Evolutionary conservation across 53 echinoderm and acorn worm species (phyloP), one percentile per base, ranked within the genome.

Genomic region (Arbacia lixula): DNA sequence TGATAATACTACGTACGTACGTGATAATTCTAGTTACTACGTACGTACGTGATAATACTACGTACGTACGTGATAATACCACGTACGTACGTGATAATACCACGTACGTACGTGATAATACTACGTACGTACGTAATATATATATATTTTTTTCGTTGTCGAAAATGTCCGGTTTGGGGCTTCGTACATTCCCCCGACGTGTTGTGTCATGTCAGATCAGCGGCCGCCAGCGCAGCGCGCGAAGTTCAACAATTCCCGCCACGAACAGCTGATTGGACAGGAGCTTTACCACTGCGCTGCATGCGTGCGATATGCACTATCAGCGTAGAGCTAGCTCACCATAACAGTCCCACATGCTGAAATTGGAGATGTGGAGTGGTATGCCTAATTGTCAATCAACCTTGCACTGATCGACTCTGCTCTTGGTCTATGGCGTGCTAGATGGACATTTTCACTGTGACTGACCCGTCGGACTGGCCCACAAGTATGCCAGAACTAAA

Each of bases 401-500:
- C n/a, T n/a, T n/a, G n/a, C n/a, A n/a, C n/a, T n/a, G n/a, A n/a
- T n/a, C n/a, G n/a, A n/a, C n/a, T n/a, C n/a, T n/a, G n/a, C n/a
- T n/a, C n/a, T n/a, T n/a, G n/a, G n/a, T n/a, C n/a, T n/a, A n/a
- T n/a, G n/a, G n/a, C n/a, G n/a, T n/a, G n/a, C n/a, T 76, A 35
- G 12, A 89, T 89, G 89, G 89, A 85, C 39, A 49, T 73, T 68
- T 68, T 86, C 65, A 88, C 73, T 54, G 53, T 94, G 68, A 90
- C 92, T 36, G 91, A 95, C 40, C 93, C 95, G 11, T 79, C 87
- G 58, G 95, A 95, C 83, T 95, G 95, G 95, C 95, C 95, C 29
- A 41, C 55, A 42, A 86, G 83, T 38, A 91, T 95, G 93, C 89
- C 95, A 46, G 95, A 93, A 72, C 83, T 95, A 29, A 86, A 93